Conservation (phyloP, 2,888 invertebrate genomes). For the Drosophila limbata region DNA sequence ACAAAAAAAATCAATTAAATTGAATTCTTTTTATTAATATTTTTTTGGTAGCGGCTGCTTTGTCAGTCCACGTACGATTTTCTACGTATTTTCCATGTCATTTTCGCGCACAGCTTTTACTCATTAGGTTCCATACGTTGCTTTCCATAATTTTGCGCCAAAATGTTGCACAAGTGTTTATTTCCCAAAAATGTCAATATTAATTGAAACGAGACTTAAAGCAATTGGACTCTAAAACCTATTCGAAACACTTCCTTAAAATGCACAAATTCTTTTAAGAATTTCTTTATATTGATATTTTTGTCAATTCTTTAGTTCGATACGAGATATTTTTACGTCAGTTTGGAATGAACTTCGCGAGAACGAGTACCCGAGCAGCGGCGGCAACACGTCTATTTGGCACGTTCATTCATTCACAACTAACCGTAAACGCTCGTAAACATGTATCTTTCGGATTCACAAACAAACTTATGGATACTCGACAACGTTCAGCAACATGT, state of each 20-base stretch:
- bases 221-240: constrained; percentile 5
- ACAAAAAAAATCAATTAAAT: constrained; percentile 39
- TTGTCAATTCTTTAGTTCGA: constrained; percentile 41
- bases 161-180: constrained; percentile 50
- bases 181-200: constrained; percentile 46
- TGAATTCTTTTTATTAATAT: constrained; percentile 31
- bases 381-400: constrained; percentile 83
- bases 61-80: constrained; percentile 69
- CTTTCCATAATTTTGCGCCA: constrained; percentile 70
- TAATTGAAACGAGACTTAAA: constrained; percentile 5
- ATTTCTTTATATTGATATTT: constrained; percentile 29
- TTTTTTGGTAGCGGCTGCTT: constrained; percentile 45
- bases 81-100: constrained; percentile 82
- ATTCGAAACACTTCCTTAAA: constrained; percentile 29
- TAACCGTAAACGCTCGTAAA: constrained; percentile 80
- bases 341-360: constrained; percentile 66
- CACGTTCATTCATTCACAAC: constrained; percentile 85
- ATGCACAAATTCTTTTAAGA: constrained; percentile 27
- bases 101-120: constrained; percentile 62
- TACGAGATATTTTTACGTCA: constrained; percentile 65
- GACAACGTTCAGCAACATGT: constrained; percentile 49
- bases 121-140: constrained; percentile 34
- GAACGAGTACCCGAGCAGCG: constrained; percentile 69
- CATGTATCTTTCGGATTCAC: constrained; percentile 71
- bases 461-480: constrained; percentile 45